Evolutionary conservation across 1,140 invertebrate genomes (phyloP), one percentile per base, ranked within the genome.

Genomic region (Pseudomyrmex dendroicus): DNA sequence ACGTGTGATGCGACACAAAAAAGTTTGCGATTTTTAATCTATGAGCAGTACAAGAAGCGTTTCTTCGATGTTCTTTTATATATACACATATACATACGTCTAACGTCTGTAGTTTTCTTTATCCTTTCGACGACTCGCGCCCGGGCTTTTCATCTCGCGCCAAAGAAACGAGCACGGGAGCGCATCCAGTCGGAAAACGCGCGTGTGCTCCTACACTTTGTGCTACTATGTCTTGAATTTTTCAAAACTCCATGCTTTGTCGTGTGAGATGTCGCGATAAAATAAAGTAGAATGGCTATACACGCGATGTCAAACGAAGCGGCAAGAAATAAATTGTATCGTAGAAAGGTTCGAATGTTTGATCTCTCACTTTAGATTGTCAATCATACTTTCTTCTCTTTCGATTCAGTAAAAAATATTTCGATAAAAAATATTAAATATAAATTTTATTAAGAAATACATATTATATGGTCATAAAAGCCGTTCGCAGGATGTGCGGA

Each of bases 1-100:
- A 67, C 80, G 84, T 84, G 86, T 89, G 88, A 89, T 84, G 84
- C 78, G 59, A 77, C 57, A 74, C 76, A 86, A 84, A 76, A 35
- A 89, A 80, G 62, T 82, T 76, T 67, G 78, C 67, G 82, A 74
- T 86, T 88, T 82, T 86, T 80, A 83, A 82, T 70, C 66, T 73
- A 78, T 84, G 85, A 82, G 72, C 59, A 61, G 9, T 68, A 78
- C 57, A 78, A 52, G 48, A 67, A 56, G 64, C 20, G 15, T 63
- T 48, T 61, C 48, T 62, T 54, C 67, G 17, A 46, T 17, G n/a
- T 50, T 44, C 56, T 72, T 80, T 80, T 80, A 13, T 17, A 68
- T 80, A 13, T 13, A 68, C 25, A 2, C 48, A 78, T 44, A 54
- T 66, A 76, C 7, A n/a, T 22, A 74, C 8, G 15, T 48, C 9